phyloP scores from a whole-genome alignment of 1,140 invertebrate genomes.

The Nomia melanderi region DNA sequence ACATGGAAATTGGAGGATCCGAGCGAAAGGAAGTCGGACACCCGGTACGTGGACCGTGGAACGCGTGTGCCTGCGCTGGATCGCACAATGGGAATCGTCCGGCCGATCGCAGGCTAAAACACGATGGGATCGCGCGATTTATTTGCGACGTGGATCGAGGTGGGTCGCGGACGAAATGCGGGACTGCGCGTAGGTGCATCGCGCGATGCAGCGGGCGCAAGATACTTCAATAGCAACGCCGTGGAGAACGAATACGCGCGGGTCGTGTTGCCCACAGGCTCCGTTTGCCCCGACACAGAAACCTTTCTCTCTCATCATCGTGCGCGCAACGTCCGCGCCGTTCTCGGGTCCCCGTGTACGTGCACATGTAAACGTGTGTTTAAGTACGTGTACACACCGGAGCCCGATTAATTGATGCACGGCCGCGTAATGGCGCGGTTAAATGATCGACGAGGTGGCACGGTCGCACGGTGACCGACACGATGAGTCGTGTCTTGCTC shows the following conservation, averaged over 20 bases:
- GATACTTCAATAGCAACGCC: slow-evolving; percentile 41
- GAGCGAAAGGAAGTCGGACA: no score
- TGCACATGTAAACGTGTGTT: background rate
- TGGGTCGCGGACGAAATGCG: background rate
- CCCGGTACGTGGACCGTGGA: background rate
- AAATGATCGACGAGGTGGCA: slow-evolving; percentile 60
- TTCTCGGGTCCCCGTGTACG: background rate
- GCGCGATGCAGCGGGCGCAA: slow-evolving; percentile 9
- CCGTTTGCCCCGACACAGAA: slow-evolving; percentile 53
- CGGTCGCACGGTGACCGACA: slow-evolving; percentile 40
- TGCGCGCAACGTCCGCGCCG: background rate
- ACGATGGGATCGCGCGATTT: slow-evolving; percentile 31
- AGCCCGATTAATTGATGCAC: slow-evolving; percentile 56
- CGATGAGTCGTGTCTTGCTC: no score
- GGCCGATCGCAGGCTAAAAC: slow-evolving; percentile 23
- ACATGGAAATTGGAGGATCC: no score
- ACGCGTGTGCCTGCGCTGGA: background rate
- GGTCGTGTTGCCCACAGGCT: slow-evolving; percentile 52
- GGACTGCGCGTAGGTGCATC: slow-evolving; percentile 36
- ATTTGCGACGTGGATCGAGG: background rate
- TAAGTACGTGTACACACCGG: background rate
- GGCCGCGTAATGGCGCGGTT: slow-evolving; percentile 51
- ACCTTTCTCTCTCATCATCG: slow-evolving; percentile 44
- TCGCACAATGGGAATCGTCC: slow-evolving; percentile 35
- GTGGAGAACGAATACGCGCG: slow-evolving; percentile 4